Evolutionary conservation across 2,888 invertebrate genomes (phyloP), one percentile per base, ranked within the genome.

Genomic region (Cyaniris semiargus): DNA sequence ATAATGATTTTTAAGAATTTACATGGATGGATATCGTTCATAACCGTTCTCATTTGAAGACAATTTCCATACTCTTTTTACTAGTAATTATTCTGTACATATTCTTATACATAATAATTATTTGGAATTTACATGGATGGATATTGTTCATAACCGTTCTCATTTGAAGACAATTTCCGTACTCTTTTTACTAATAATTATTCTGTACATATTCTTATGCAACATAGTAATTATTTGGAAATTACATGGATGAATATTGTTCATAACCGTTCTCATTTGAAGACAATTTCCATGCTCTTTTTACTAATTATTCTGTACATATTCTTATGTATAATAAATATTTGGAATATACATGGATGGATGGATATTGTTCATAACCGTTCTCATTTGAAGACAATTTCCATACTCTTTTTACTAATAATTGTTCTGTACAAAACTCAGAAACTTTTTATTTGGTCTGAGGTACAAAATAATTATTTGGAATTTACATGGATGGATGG

Each of bases 31-130:
- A n/a, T n/a, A n/a, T n/a, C n/a, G n/a, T n/a, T n/a, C n/a, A n/a
- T n/a, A 27, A 66, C 60, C 60, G 4, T 66, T 66, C 60, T 66
- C 60, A 66, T 66, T 66, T 66, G 23, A 66, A 66, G 53, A 70
- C 70, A 70, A 70, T 72, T 76, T 76, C 71, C 71, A 72, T 71
- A 0, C 10, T 44, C 10, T 44, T 10, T 44, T 44, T 10, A 44
- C 3, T 44, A 44, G 13, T 44, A 87, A 38, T 38, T 38, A 38
- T 38, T 38, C 1, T 38, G 90, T 85, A 83, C 34, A 10, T 44
- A 44, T 44, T 44, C 48, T 48, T 48, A 15, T 48, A 53, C 18
- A 53, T 48, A 48, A 48, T 48, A 48, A 48, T 10, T 44, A 44
- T 44, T 44, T 44, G 5, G 48, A 18, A 18, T 53, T 53, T 1